Conservation (phyloP, 23 tunicate genomes). For the Halocynthia roretzi region DNA sequence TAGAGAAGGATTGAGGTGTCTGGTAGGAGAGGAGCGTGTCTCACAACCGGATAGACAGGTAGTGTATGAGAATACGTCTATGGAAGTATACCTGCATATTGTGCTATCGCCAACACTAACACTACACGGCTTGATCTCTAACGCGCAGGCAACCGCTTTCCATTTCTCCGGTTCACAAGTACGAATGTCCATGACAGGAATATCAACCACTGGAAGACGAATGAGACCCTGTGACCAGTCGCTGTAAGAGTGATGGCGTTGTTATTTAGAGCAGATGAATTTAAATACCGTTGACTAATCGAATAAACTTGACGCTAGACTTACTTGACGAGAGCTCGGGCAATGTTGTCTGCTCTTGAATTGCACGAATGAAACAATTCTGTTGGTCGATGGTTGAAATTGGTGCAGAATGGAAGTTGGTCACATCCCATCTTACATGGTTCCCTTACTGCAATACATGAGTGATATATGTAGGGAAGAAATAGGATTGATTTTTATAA, state of each 20-base stretch:
- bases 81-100: slow-evolving; percentile 56
- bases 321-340: slow-evolving; percentile 49
- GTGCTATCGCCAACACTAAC: slow-evolving; percentile 36
- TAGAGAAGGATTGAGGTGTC: too few relatives aligned
- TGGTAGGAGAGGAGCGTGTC: too few relatives aligned
- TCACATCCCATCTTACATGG: slow-evolving; percentile 85
- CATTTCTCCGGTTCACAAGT: slow-evolving; percentile 78
- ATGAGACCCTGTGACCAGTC: slow-evolving; percentile 49
- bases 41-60: neutral
- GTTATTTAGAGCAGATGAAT: neutral
- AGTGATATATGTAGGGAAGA: too few relatives aligned
- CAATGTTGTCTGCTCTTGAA: slow-evolving; percentile 39
- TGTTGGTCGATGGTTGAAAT: slow-evolving; percentile 76
- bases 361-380: slow-evolving; percentile 54
- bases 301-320: neutral
- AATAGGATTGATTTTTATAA: too few relatives aligned
- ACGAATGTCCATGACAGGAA: slow-evolving; percentile 48
- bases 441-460: slow-evolving; percentile 30
- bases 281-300: neutral
- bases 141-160: slow-evolving; percentile 86
- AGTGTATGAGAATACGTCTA: neutral
- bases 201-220: slow-evolving; percentile 11
- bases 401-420: slow-evolving; percentile 58
- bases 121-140: slow-evolving; percentile 74
- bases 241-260: slow-evolving; percentile 19